Base-by-base conservation (phyloP, 2,888 invertebrate species). In the Drosophila paracracens region DNA sequence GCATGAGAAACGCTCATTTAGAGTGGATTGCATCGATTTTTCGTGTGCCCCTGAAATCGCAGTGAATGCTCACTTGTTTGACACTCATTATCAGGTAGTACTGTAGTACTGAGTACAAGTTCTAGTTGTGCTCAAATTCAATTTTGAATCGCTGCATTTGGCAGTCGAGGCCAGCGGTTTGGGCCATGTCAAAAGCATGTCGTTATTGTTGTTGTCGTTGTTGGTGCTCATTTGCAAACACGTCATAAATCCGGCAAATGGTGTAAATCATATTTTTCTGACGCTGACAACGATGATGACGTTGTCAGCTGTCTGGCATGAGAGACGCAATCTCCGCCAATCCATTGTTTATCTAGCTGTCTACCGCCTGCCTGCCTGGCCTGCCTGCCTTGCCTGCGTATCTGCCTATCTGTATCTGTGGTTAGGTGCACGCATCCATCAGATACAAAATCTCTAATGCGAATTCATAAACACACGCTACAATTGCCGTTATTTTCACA, bases 231-330 rank as follows among this genome's bases (percentile, higher is more conserved):
- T 56, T 36, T 50, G 65, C 40, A 50, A 50, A 33, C 74, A 71
- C 86, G 77, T 82, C 86, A 82, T 76, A 80, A 66, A 76, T 62
- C 62, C 48, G 29, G 52, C 35, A 64, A 68, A 68, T 73, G 67
- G 65, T 63, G 54, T 63, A 70, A 71, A 67, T 70, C 77, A 71
- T 76, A 76, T 70, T 63, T 48, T 63, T 48, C 76, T 66, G 78
- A 65, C 70, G 58, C 58, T 53, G 58, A 76, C 63, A 48, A 27
- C 38, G 58, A 71, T 60, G 56, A 75, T 79, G 85, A 84, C 79
- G 85, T 82, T 84, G 70, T 66, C 85, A 72, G 85, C 79, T 68
- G 57, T 80, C 61, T 57, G 50, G 25, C 18, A 25, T 27, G 27
- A 46, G 36, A n/a, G 7, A 38, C 38, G 10, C 57, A 71, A 65